These are phyloP conservation scores for Azorinus chamasolen DNA, from an alignment of 2,888 invertebrate species.

Conservation along the genomic window DNA sequence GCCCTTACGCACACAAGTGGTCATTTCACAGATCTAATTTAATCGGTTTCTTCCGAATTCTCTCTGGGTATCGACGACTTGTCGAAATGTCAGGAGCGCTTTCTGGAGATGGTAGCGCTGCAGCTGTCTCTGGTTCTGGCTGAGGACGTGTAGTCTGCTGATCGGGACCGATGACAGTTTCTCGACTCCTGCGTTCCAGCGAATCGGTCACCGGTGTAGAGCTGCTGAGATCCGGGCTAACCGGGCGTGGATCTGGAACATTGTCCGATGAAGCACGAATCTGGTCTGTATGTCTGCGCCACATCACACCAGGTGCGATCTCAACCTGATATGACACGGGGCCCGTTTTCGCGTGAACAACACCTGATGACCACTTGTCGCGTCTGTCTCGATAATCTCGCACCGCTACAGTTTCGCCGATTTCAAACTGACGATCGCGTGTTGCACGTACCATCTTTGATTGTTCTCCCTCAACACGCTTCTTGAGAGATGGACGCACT, in stretches of 20 bases:
- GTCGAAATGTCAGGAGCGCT: background rate
- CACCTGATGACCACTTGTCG: constrained; percentile 29
- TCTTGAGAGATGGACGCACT: constrained; percentile 12
- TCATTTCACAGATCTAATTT: constrained; percentile 5
- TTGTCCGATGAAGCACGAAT: constrained; percentile 10
- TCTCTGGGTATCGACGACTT: background rate
- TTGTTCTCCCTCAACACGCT: constrained; percentile 16
- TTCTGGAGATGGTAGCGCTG: background rate
- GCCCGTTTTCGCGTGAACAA: constrained; percentile 22
- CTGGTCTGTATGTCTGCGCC: constrained; percentile 37
- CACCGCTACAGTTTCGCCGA: constrained; percentile 27
- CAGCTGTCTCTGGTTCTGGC: background rate
- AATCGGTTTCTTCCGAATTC: background rate
- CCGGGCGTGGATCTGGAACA: constrained; percentile 7
- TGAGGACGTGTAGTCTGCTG: background rate
- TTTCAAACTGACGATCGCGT: constrained; percentile 16
- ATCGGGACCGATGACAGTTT: background rate
- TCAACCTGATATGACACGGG: constrained; percentile 52
- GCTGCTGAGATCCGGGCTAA: background rate
- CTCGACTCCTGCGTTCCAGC: background rate
- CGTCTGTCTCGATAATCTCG: constrained; percentile 29
- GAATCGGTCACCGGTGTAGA: background rate
- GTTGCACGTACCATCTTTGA: constrained; percentile 30
- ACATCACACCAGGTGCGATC: constrained; percentile 31
- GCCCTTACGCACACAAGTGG: too few relatives aligned